Evolutionary conservation across 2,888 invertebrate genomes (phyloP).

Genomic region (Dynastes hyllus): DNA sequence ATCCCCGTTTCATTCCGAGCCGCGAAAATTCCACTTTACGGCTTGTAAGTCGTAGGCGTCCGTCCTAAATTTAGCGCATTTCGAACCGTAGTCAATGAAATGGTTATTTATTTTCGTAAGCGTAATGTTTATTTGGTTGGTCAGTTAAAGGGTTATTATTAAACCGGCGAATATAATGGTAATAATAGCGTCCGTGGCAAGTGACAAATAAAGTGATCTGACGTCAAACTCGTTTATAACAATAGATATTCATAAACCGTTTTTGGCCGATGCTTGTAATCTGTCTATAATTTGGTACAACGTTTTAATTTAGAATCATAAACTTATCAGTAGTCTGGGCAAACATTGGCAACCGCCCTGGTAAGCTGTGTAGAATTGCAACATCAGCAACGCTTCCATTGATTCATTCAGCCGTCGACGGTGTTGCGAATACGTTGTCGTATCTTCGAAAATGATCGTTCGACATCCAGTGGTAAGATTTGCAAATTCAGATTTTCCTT

Average conservation of each 20-base stretch:
- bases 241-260: neutral
- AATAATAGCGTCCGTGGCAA: constrained; percentile 2
- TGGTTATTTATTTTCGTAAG: constrained; percentile 20
- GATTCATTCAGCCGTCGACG: too few relatives aligned
- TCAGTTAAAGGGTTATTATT: constrained; percentile 25
- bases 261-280: neutral
- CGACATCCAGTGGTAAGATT: too few relatives aligned
- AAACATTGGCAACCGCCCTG: too few relatives aligned
- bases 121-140: constrained; percentile 22
- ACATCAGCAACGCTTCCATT: too few relatives aligned
- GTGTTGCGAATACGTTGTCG: too few relatives aligned
- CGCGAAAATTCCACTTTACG: constrained; percentile 9
- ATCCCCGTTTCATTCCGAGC: neutral
- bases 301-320: neutral
- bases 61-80: constrained; percentile 23
- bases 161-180: constrained; percentile 2
- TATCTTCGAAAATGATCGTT: too few relatives aligned
- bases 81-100: constrained; percentile 37
- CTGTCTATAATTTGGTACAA: neutral
- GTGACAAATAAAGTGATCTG: constrained; percentile 17
- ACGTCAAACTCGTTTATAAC: constrained; percentile 3
- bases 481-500: too few relatives aligned
- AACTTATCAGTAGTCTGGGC: neutral
- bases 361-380: too few relatives aligned
- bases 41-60: constrained; percentile 4